phyloP scores from a whole-genome alignment of 2,113 vertebrate species.

The Salminus brasiliensis region DNA sequence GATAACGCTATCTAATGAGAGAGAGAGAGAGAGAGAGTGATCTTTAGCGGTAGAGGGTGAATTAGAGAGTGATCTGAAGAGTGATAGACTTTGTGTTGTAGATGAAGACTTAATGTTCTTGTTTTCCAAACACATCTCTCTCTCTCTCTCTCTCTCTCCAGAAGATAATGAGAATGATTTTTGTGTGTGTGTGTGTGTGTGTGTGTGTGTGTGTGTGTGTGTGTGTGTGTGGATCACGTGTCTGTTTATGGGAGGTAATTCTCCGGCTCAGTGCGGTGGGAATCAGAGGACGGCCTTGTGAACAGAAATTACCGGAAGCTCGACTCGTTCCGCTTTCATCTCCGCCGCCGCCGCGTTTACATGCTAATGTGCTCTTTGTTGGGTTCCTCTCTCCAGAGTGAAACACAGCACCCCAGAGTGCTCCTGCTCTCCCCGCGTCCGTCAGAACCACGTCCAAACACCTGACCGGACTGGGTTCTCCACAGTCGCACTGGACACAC shows the following conservation, averaged over 20 bases:
- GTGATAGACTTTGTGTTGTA: too few species aligned
- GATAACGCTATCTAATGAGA: too few species aligned
- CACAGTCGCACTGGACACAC: too few species aligned
- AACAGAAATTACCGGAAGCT: slow-evolving; percentile 20
- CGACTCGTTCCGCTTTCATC: slow-evolving; percentile 16
- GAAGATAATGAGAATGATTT: too few species aligned
- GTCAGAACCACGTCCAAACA: background rate
- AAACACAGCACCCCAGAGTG: background rate
- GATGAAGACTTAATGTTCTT: too few species aligned
- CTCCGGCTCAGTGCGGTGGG: background rate
- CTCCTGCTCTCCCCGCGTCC: background rate
- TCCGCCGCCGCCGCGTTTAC: background rate
- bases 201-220: background rate
- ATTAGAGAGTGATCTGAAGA: too few species aligned
- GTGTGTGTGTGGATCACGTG: slow-evolving; percentile 10
- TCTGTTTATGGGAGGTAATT: slow-evolving; percentile 15
- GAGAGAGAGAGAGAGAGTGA: too few species aligned
- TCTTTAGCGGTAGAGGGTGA: too few species aligned
- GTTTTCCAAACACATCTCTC: too few species aligned
- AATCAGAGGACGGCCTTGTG: slow-evolving; percentile 17
- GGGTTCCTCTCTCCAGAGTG: background rate
- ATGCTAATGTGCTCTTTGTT: background rate
- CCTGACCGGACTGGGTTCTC: too few species aligned
- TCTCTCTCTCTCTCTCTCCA: background rate
- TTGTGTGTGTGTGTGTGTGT: background rate